phyloP scores from a whole-genome alignment of 64 coral and sea anemone species.

The Stichodactyla helianthus region DNA sequence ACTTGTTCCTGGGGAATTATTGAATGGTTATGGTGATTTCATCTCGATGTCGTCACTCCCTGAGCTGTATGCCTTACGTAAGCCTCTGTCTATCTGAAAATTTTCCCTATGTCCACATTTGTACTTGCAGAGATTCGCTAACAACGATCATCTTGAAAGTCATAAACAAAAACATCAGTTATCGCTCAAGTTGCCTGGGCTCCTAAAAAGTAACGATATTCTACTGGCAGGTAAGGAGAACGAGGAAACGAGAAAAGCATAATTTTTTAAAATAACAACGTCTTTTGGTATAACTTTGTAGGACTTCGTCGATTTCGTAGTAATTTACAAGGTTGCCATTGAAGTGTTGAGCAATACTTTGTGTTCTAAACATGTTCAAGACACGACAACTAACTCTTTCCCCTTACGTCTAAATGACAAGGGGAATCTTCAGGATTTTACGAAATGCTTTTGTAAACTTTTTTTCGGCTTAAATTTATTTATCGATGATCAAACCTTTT shows the following conservation, averaged over 20 bases:
- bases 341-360: background rate
- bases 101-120: slow-evolving; percentile 38
- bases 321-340: background rate
- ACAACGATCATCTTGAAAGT: slow-evolving; percentile 88
- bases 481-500: background rate
- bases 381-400: background rate
- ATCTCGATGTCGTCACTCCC: slow-evolving; percentile 92
- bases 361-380: too few relatives aligned
- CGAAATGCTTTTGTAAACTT: background rate
- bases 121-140: slow-evolving; percentile 81
- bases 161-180: slow-evolving; percentile 97
- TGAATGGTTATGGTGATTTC: slow-evolving; percentile 72
- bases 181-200: slow-evolving; percentile 56
- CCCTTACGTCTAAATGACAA: background rate
- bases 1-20: slow-evolving; percentile 58
- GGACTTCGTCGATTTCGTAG: background rate
- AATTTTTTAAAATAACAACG: too few relatives aligned
- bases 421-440: background rate
- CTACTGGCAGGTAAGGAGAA: slow-evolving; percentile 55
- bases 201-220: slow-evolving; percentile 54
- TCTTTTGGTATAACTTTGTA: too few relatives aligned
- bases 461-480: background rate
- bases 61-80: slow-evolving; percentile 74
- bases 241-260: background rate
- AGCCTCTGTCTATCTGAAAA: slow-evolving; percentile 79